These are phyloP conservation scores for Zaprionus capensis DNA, from an alignment of 1,140 invertebrate genomes.

Conservation along the genomic window DNA sequence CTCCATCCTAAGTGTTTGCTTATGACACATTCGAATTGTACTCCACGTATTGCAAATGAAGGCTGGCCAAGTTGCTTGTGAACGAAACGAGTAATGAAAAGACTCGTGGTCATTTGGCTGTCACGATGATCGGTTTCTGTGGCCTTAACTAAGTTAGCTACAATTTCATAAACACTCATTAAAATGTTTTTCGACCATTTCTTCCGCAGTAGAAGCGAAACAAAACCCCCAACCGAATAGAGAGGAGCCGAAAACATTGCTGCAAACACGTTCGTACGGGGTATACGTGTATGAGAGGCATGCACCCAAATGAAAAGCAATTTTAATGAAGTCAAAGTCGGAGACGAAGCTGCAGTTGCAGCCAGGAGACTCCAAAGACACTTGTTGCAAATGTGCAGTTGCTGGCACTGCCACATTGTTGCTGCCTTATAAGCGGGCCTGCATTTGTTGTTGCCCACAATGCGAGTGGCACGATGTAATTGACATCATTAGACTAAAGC, in stretches of 20 bases:
- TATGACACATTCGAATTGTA: not conserved
- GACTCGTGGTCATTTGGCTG: not conserved
- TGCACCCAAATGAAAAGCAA: slow-evolving; percentile 71
- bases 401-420: slow-evolving; percentile 61
- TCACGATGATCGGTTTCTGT: slow-evolving; percentile 29
- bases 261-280: too few relatives aligned
- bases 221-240: slow-evolving; percentile 16
- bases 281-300: slow-evolving; percentile 41
- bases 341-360: slow-evolving; percentile 24
- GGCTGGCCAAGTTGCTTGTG: slow-evolving; percentile 26
- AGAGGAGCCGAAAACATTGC: slow-evolving; percentile 9
- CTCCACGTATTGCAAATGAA: not conserved
- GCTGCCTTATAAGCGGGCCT: slow-evolving; percentile 75
- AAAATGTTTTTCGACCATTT: slow-evolving; percentile 60
- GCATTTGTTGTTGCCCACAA: slow-evolving; percentile 76
- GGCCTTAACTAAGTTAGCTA: slow-evolving; percentile 57
- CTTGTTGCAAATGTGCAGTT: slow-evolving; percentile 54
- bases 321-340: slow-evolving; percentile 76
- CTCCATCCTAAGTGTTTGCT: slow-evolving; percentile 11
- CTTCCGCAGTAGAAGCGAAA: slow-evolving; percentile 39
- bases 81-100: not conserved
- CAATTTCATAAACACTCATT: slow-evolving; percentile 78
- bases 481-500: slow-evolving; percentile 81
- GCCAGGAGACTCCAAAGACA: slow-evolving; percentile 27
- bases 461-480: slow-evolving; percentile 80